These are phyloP conservation scores for Samia ricini DNA, from an alignment of 1,140 invertebrate species.

Conservation along the genomic window DNA sequence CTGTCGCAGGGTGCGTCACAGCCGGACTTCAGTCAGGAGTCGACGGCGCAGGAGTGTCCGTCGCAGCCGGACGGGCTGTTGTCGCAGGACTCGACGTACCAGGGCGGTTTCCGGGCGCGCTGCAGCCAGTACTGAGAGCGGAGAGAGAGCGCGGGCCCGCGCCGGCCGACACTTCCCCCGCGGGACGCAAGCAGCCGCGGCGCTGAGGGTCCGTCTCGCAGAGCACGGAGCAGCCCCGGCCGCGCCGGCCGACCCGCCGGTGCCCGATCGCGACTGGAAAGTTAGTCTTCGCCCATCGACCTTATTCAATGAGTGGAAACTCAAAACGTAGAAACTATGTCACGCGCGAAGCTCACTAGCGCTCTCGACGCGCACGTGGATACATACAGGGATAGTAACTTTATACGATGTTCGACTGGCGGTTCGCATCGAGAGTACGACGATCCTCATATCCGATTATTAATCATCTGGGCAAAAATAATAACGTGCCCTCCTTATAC, in stretches of 20 bases:
- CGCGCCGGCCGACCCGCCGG: slow-evolving; percentile 16
- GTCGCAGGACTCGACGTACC: slow-evolving; percentile 96
- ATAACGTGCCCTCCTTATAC: neutral
- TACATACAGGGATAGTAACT: slow-evolving; percentile 31
- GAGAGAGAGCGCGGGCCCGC: slow-evolving; percentile 39
- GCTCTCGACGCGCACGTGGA: slow-evolving; percentile 12
- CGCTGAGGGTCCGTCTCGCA: slow-evolving; percentile 14
- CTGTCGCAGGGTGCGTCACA: slow-evolving; percentile 89
- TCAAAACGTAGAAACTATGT: slow-evolving; percentile 26
- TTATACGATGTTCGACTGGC: slow-evolving; percentile 19
- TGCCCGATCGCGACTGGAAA: slow-evolving; percentile 15
- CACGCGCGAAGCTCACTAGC: slow-evolving; percentile 24
- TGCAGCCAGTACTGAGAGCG: slow-evolving; percentile 80
- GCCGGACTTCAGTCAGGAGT: slow-evolving; percentile 92
- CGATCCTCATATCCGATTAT: neutral
- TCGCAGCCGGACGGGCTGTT: slow-evolving; percentile 96
- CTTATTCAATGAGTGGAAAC: slow-evolving; percentile 17
- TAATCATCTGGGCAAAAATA: neutral
- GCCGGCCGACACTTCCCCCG: slow-evolving; percentile 29
- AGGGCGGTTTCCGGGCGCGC: slow-evolving; percentile 83
- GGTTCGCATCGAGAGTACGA: neutral
- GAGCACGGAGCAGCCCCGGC: slow-evolving; percentile 9
- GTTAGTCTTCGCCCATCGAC: slow-evolving; percentile 28
- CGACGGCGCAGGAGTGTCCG: slow-evolving; percentile 92
- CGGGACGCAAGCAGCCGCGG: slow-evolving; percentile 31